These are phyloP conservation scores for Diacarnus erythraeanus DNA, from an alignment of 37 sponge, comb jelly and placozoan genomes.

Conservation along the genomic window DNA sequence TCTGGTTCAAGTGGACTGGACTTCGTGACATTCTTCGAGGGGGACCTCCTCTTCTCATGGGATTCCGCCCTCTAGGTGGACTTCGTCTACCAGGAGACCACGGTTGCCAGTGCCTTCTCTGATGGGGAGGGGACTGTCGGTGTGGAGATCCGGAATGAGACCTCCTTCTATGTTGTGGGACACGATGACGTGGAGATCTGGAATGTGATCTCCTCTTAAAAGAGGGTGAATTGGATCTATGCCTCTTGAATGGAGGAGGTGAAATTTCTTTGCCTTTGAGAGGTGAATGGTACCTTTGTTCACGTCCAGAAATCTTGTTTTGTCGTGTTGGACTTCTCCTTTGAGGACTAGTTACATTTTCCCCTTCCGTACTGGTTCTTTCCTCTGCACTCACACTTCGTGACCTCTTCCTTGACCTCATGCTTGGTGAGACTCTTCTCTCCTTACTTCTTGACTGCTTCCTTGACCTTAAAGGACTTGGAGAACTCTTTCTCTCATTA, in stretches of 20 bases:
- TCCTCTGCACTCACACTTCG: not conserved
- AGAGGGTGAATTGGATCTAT: constrained; percentile 7
- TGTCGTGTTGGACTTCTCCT: not conserved
- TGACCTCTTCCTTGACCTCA: not conserved
- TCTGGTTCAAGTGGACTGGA: not conserved
- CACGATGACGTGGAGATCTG: constrained; percentile 5
- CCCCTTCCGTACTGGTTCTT: not conserved
- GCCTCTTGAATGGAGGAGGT: not conserved
- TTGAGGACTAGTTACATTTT: constrained; percentile 3
- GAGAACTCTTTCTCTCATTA: not conserved
- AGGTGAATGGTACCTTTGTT: too few relatives aligned
- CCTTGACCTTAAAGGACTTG: not conserved
- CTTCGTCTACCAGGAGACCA: constrained; percentile 15
- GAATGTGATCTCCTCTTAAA: constrained; percentile 8
- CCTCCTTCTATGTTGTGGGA: constrained; percentile 3
- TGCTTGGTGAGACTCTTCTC: constrained; percentile 16
- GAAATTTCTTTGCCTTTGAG: not conserved
- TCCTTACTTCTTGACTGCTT: not conserved
- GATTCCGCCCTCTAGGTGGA: not conserved
- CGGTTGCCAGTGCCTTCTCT: not conserved
- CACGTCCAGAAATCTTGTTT: not conserved
- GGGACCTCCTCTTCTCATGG: constrained; percentile 3
- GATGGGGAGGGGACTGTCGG: constrained; percentile 4
- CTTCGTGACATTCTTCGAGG: constrained; percentile 13
- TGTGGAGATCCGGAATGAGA: constrained; percentile 3